Evolutionary conservation across 1,140 invertebrate species (phyloP), one percentile per base, ranked within the genome.

Genomic region (Scaptomyza graminum): DNA sequence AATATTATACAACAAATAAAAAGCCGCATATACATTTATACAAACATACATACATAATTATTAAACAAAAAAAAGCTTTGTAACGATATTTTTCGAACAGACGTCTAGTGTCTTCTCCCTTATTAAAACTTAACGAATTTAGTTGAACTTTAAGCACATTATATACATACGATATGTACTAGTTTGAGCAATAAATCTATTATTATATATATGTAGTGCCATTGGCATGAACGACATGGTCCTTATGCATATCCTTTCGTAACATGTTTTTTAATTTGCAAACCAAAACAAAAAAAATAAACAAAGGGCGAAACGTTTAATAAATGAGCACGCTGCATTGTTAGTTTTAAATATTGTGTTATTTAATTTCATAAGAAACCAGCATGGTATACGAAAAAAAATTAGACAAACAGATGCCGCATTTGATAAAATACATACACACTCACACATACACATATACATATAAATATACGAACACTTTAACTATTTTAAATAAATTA

Each of bases 401-500:
- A 62, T 63, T 50, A 74, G 46, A 64, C 34, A 60, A 55, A 50
- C 52, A 73, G 76, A 81, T 74, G 74, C 69, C 39, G 69, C 60
- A 77, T 73, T 87, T 85, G 76, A 83, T 76, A 71, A 84, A 79
- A 8, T 49, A 64, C 51, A 56, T 61, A 76, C 15, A 59, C 13
- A 68, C 52, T 56, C 50, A 54, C 41, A 54, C 11, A n/a, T n/a
- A 55, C 64, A 77, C 66, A 82, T 31, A 31, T 31, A 22, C 18
- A 22, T 22, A 22, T 49, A 67, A 60, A 75, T 68, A 77, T 62
- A 85, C 74, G 15, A 65, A 80, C 70, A 71, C 55, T 72, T 57
- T 56, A 84, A 77, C 66, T 85, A 81, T 85, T 85, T 85, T 85
- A 87, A 87, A 88, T 73, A 82, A 79, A 79, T 70, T 74, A 85